Conservation (phyloP, 2,888 invertebrate species). For the Eugnorisma glareosa region DNA sequence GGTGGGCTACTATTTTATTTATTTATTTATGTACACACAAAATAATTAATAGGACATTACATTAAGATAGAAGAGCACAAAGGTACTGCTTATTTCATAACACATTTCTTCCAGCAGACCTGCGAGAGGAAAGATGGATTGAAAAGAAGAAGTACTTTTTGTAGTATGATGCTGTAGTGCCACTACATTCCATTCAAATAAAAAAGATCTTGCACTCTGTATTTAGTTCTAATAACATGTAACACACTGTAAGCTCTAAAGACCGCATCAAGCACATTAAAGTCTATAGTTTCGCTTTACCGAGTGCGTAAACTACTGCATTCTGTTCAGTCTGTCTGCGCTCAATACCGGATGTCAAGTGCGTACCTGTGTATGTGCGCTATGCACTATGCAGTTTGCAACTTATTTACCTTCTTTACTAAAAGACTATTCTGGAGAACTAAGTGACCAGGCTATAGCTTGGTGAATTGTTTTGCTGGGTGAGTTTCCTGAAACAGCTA, state of each 20-base stretch:
- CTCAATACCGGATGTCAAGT: conserved; percentile 50
- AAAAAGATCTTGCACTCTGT: not conserved
- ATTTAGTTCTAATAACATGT: not conserved
- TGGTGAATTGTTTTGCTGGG: not conserved
- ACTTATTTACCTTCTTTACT: conserved; percentile 47
- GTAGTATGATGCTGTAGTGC: not conserved
- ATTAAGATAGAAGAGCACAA: too few relatives aligned
- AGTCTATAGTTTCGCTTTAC: not conserved
- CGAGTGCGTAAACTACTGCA: not conserved
- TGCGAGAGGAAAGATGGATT: too few relatives aligned
- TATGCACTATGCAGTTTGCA: conserved; percentile 20
- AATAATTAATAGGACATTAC: too few relatives aligned
- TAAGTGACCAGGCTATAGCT: not conserved
- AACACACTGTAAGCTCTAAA: not conserved
- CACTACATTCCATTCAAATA: not conserved
- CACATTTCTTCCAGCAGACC: too few relatives aligned
- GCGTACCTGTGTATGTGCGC: conserved; percentile 2
- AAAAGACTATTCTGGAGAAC: conserved; percentile 45
- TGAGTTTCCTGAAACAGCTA: not conserved
- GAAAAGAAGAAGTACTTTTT: too few relatives aligned
- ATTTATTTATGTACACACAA: too few relatives aligned
- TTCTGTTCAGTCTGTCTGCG: conserved; percentile 24
- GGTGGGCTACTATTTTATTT: too few relatives aligned
- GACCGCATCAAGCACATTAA: conserved; percentile 2
- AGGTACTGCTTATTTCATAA: too few relatives aligned